These are phyloP conservation scores for Lissonota sp. DNA, from an alignment of 2,888 invertebrate genomes.

Conservation along the genomic window DNA sequence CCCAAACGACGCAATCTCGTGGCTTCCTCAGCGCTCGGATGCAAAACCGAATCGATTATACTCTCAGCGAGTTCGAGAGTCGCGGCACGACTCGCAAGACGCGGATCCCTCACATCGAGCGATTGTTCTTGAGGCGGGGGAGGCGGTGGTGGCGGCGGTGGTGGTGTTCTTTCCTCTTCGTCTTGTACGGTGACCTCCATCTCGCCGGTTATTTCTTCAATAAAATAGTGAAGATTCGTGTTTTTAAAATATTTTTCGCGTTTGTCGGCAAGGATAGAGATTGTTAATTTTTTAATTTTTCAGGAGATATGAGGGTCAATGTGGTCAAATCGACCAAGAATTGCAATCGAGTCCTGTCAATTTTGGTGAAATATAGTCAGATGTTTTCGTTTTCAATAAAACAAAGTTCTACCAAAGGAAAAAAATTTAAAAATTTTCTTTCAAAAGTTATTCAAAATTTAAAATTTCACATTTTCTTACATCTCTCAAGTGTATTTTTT, in stretches of 20 bases:
- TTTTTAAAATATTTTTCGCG: too few relatives aligned
- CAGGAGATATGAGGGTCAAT: too few relatives aligned
- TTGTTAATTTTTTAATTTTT: too few relatives aligned
- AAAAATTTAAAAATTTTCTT: too few relatives aligned
- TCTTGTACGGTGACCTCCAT: slow-evolving; percentile 82
- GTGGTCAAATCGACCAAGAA: too few relatives aligned
- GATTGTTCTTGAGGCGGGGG: slow-evolving; percentile 56
- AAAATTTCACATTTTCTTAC: too few relatives aligned
- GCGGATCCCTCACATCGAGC: slow-evolving; percentile 71
- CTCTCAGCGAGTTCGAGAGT: slow-evolving; percentile 82
- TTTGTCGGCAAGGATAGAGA: too few relatives aligned
- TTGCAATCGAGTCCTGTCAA: not conserved
- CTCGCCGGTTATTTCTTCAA: slow-evolving; percentile 79
- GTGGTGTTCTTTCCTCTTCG: slow-evolving; percentile 77
- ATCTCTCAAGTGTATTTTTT: too few relatives aligned
- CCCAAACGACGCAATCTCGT: slow-evolving; percentile 73
- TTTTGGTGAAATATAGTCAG: not conserved
- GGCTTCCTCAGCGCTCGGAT: slow-evolving; percentile 77
- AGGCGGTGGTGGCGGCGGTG: slow-evolving; percentile 71
- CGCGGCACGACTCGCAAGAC: slow-evolving; percentile 74
- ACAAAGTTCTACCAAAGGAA: too few relatives aligned
- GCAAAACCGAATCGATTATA: slow-evolving; percentile 83
- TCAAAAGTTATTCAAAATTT: too few relatives aligned
- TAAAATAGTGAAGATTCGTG: too few relatives aligned
- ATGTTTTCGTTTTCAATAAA: too few relatives aligned